A percentile compares a stretch with the other conserved stretches of the same genome.
phyloP scores from a whole-genome alignment of 2,113 vertebrate genomes.

The Bolborhynchus lineola region DNA sequence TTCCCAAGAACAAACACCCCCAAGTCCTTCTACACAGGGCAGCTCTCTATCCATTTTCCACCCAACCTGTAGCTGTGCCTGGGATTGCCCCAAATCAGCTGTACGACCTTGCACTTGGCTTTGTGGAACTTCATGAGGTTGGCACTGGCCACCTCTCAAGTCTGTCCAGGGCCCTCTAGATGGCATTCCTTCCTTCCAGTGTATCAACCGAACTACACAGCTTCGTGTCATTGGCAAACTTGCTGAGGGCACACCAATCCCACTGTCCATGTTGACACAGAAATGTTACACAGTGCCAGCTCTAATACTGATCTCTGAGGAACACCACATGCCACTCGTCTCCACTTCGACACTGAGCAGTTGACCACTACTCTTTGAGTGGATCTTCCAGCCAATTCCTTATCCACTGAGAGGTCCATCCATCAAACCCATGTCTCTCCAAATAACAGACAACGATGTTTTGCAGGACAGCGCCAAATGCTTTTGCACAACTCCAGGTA shows the following conservation, averaged over 20 bases:
- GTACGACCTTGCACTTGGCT: neutral
- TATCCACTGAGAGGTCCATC: neutral
- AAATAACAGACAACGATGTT: neutral
- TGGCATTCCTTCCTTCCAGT: neutral
- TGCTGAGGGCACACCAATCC: neutral
- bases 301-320: neutral
- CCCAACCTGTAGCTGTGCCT: neutral
- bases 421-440: neutral
- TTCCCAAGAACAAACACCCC: neutral
- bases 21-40: neutral
- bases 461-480: neutral
- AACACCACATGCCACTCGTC: neutral
- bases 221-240: neutral
- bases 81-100: neutral
- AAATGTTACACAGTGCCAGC: neutral
- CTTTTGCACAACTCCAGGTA: neutral
- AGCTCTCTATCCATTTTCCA: neutral
- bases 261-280: neutral
- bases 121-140: neutral
- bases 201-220: neutral
- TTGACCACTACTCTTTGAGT: neutral
- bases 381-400: neutral
- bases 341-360: neutral
- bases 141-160: neutral
- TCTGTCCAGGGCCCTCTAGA: neutral